Evolutionary conservation across 2,888 invertebrate genomes (phyloP).

Genomic region (Archips crataeganus): DNA sequence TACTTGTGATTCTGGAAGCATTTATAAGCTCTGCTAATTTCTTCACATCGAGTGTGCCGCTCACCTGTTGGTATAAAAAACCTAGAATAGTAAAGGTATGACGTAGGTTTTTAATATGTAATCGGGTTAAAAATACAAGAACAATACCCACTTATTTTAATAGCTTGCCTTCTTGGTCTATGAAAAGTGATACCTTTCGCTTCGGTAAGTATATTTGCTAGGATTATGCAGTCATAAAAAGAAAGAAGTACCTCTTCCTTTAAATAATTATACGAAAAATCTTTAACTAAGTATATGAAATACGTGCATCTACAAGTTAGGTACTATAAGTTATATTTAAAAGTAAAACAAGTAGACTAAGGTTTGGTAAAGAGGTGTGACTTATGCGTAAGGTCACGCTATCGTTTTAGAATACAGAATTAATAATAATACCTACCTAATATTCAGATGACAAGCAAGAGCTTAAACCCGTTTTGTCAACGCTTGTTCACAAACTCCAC

Average conservation of each 20-base stretch:
- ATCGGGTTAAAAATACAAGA: background rate
- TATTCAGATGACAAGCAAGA: no score
- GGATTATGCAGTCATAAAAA: background rate
- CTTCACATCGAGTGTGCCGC: background rate
- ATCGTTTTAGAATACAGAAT: no score
- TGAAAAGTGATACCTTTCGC: background rate
- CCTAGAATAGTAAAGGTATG: background rate
- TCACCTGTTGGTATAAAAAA: background rate
- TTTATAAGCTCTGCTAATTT: background rate
- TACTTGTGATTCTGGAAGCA: no score
- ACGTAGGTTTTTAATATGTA: background rate
- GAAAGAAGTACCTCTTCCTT: background rate
- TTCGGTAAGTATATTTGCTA: background rate
- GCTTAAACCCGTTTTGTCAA: no score
- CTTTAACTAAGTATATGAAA: no score
- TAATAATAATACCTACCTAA: no score
- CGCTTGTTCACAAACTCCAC: no score
- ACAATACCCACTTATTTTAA: background rate
- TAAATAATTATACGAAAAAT: background rate
- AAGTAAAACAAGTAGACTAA: no score
- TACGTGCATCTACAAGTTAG: no score
- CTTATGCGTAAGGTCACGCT: no score
- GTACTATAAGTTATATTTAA: no score
- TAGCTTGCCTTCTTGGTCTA: background rate
- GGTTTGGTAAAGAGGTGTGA: no score